Base-by-base conservation (phyloP, 2,113 vertebrate species). In the Phrynosoma blainvillii region DNA sequence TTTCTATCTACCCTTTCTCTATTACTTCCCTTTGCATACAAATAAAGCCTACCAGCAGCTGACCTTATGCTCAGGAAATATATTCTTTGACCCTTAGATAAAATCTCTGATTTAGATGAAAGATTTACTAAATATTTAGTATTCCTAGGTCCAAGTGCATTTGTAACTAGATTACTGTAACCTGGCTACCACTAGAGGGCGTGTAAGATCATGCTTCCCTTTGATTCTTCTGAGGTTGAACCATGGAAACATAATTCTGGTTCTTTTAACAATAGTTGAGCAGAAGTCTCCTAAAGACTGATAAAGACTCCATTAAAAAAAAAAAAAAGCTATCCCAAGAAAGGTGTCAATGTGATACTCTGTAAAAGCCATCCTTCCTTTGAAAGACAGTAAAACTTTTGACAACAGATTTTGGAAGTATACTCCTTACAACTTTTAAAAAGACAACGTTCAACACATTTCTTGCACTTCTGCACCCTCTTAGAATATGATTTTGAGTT, bases 1-100 rank as follows among this genome's bases (percentile, higher is more conserved):
- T 92, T 91, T 90, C 87, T 93, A 92, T 79, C 80, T 88, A 92
- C 81, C 87, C 83, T 73, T 82, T 75, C 84, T 87, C 36, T 90
- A 87, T 27, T 36, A 82, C 1, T 62, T 36, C 6, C 27, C 30
- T 84, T 87, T 87, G 84, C 70, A 16, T 8, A 40, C 73, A 79
- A 89, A 47, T 78, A 82, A 25, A 6, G 66, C 23, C 18, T 71
- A 71, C 27, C 68, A 71, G 9, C 30, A 30, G 68, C 68, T 23
- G 89, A 6, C 14, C 4, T 70, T 77, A 65, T 65, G 59, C 62
- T 81, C 8, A 68, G 70, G n/a, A 78, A 3, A 82, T 84, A 32
- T 87, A 42, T 0, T 75, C 47, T 0, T 42, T 87, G 87, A 52
- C 54, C 68, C 54, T 8, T 83, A 87, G 75, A 79, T 85, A 74